Conservation (phyloP, 2,113 vertebrate genomes). For the Ovis canadensis region DNA sequence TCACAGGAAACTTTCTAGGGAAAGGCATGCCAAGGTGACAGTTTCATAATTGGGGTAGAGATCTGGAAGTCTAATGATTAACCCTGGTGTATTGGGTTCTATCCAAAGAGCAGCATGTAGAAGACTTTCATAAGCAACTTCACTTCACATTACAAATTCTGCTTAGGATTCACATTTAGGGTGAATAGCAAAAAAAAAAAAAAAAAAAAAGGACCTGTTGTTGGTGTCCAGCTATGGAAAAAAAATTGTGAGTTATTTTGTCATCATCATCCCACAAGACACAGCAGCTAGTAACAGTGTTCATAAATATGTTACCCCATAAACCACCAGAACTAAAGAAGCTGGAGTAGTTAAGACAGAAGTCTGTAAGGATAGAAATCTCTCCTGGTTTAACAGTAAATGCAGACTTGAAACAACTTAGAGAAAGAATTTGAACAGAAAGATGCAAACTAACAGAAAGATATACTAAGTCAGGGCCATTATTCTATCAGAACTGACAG, state of each 20-base stretch:
- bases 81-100: neutral
- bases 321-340: neutral
- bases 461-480: neutral
- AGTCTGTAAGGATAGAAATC: neutral
- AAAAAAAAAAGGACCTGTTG: neutral
- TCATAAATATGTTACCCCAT: neutral
- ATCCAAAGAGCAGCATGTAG: neutral
- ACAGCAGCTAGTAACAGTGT: neutral
- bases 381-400: neutral
- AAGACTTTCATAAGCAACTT: neutral
- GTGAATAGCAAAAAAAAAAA: neutral
- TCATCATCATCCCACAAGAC: neutral
- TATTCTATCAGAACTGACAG: slow-evolving; percentile 46
- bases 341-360: slow-evolving; percentile 41
- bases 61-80: neutral
- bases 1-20: neutral
- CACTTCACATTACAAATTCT: neutral
- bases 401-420: slow-evolving; percentile 23
- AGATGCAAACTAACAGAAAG: slow-evolving; percentile 43
- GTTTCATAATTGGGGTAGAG: neutral
- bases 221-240: neutral
- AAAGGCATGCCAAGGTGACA: neutral
- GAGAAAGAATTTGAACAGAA: slow-evolving; percentile 55
- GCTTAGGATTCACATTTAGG: neutral
- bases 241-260: neutral